A percentile compares a stretch with the other conserved stretches of the same genome.
Conservation (phyloP, 2,113 vertebrate genomes). For the Spea multiplicata region DNA sequence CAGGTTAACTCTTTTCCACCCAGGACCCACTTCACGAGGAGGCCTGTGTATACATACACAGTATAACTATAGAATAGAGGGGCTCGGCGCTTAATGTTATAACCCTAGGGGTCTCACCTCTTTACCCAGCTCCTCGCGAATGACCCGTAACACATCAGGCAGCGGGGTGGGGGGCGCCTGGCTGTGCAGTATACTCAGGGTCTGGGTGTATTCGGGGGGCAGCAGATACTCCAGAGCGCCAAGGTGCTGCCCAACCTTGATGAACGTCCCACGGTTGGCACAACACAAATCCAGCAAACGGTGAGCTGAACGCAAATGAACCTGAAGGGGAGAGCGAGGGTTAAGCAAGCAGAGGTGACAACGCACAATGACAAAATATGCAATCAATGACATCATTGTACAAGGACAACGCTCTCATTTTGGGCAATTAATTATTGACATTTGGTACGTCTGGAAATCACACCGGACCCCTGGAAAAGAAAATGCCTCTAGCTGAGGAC, state of each 20-base stretch:
- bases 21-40: no score
- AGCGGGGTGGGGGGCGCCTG: conserved; percentile 85
- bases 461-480: no score
- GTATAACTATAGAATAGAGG: no score
- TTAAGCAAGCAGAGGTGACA: not conserved
- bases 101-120: conserved; percentile 68
- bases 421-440: no score
- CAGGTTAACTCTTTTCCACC: no score
- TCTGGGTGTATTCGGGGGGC: conserved; percentile 90
- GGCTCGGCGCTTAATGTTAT: no score
- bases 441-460: no score
- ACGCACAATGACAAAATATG: not conserved
- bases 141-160: conserved; percentile 84
- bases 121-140: conserved; percentile 89
- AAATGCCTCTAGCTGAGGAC: no score
- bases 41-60: no score
- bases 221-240: conserved; percentile 92
- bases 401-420: no score
- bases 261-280: conserved; percentile 95
- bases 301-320: conserved; percentile 86
- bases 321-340: conserved; percentile 60
- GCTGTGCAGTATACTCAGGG: conserved; percentile 90
- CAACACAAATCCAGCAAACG: conserved; percentile 89
- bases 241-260: conserved; percentile 96
- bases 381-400: not conserved